A percentile compares a stretch with the other conserved stretches of the same genome.
These are phyloP conservation scores for Enteromius viviparus DNA, from an alignment of 2,797 vertebrate species.

Conservation along the genomic window DNA sequence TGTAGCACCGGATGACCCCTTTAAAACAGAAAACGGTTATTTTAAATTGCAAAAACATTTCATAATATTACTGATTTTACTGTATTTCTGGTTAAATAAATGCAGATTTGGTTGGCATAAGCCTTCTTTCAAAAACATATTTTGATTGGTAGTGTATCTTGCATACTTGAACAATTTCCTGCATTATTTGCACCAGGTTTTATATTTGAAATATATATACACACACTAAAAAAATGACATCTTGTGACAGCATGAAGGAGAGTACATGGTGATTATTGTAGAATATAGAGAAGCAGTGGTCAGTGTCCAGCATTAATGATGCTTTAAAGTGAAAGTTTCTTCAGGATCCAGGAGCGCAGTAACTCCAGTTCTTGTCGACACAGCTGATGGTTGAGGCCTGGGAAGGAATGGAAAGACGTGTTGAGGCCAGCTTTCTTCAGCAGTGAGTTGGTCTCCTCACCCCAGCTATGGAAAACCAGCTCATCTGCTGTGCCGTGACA, in stretches of 20 bases:
- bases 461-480: constrained; percentile 85
- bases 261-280: background rate
- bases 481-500: constrained; percentile 85
- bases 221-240: background rate
- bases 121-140: too few relatives aligned
- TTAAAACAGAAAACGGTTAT: too few relatives aligned
- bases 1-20: too few relatives aligned
- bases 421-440: constrained; percentile 79
- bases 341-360: constrained; percentile 82
- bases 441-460: constrained; percentile 79
- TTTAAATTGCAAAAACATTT: too few relatives aligned
- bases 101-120: too few relatives aligned
- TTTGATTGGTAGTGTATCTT: background rate
- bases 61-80: too few relatives aligned
- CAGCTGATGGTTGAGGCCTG: constrained; percentile 83
- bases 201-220: background rate
- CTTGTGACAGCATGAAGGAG: background rate
- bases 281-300: background rate
- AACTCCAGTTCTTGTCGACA: constrained; percentile 79
- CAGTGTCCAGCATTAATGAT: constrained; percentile 1
- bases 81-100: too few relatives aligned
- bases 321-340: constrained; percentile 76
- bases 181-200: background rate
- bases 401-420: constrained; percentile 78
- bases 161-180: background rate